Percentiles rank a stretch among this genome's conserved stretches.
These are phyloP conservation scores for Psittacula derbiana DNA, from an alignment of 2,797 vertebrate species.

Conservation along the genomic window DNA sequence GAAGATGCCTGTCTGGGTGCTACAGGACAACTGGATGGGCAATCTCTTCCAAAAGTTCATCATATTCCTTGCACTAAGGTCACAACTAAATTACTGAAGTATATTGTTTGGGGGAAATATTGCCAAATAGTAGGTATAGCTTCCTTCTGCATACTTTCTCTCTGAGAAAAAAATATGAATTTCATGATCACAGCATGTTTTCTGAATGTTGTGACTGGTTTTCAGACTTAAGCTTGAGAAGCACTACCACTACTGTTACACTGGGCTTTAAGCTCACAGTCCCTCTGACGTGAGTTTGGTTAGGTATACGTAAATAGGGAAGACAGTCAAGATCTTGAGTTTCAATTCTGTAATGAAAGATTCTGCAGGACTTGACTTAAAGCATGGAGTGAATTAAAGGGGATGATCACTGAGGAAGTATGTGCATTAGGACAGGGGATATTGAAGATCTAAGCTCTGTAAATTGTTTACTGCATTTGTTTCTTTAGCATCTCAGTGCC, in stretches of 20 bases:
- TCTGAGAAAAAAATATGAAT: not conserved
- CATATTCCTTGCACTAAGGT: not conserved
- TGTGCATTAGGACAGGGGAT: not conserved
- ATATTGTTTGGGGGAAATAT: not conserved
- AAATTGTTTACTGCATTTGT: slow-evolving; percentile 16
- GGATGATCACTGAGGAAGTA: slow-evolving; percentile 4
- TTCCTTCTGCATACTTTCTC: not conserved
- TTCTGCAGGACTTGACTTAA: not conserved
- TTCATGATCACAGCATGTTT: not conserved
- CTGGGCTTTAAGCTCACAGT: not conserved
- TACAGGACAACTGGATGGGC: not conserved
- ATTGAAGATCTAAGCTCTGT: slow-evolving; percentile 18
- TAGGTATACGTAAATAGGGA: not conserved
- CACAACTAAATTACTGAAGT: slow-evolving; percentile 11
- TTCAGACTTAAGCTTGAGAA: slow-evolving; percentile 20
- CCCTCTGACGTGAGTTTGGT: not conserved
- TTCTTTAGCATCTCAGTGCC: slow-evolving; percentile 18
- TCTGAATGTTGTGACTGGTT: not conserved
- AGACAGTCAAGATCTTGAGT: not conserved
- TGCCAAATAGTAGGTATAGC: not conserved
- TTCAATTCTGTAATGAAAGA: not conserved
- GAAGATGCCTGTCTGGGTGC: not conserved
- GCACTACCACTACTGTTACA: not conserved
- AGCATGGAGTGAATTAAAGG: slow-evolving; percentile 17
- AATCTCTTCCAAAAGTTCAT: not conserved